phyloP scores from a whole-genome alignment of 2,797 vertebrate genomes.

The Acrossocheilus wenchowensis region DNA sequence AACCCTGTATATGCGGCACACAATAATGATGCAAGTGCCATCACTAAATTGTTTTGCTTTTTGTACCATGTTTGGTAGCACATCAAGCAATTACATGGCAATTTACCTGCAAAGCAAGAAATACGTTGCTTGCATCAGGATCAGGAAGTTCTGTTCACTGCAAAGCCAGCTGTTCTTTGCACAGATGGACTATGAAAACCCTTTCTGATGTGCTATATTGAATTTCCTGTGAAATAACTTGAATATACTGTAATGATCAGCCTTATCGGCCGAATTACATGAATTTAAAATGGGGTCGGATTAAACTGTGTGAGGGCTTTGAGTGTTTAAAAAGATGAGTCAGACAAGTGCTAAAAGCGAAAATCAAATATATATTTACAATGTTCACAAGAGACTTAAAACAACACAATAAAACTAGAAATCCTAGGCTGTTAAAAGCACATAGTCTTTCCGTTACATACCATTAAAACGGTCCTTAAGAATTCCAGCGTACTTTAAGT shows the following conservation, averaged over 20 bases:
- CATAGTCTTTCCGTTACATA: too few relatives aligned
- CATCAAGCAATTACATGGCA: constrained; percentile 12
- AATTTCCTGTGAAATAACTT: background rate
- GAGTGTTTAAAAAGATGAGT: too few relatives aligned
- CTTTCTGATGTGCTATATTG: background rate
- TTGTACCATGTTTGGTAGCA: background rate
- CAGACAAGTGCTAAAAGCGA: too few relatives aligned
- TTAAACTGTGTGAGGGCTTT: too few relatives aligned
- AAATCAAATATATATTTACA: too few relatives aligned
- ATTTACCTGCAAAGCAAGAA: background rate
- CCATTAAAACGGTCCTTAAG: too few relatives aligned
- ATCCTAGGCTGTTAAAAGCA: too few relatives aligned
- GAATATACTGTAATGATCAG: background rate
- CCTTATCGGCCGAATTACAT: too few relatives aligned
- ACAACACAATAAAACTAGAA: too few relatives aligned
- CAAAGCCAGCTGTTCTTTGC: constrained; percentile 2
- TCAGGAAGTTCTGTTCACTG: background rate
- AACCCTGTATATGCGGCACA: background rate
- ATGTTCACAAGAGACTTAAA: too few relatives aligned
- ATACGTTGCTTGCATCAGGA: constrained; percentile 8
- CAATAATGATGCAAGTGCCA: background rate
- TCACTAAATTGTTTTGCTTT: constrained; percentile 29
- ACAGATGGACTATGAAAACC: background rate
- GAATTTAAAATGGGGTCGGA: too few relatives aligned
- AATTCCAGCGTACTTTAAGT: too few relatives aligned